Evolutionary conservation across 2,888 invertebrate species (phyloP).

Genomic region (Ochropacha duplaris): DNA sequence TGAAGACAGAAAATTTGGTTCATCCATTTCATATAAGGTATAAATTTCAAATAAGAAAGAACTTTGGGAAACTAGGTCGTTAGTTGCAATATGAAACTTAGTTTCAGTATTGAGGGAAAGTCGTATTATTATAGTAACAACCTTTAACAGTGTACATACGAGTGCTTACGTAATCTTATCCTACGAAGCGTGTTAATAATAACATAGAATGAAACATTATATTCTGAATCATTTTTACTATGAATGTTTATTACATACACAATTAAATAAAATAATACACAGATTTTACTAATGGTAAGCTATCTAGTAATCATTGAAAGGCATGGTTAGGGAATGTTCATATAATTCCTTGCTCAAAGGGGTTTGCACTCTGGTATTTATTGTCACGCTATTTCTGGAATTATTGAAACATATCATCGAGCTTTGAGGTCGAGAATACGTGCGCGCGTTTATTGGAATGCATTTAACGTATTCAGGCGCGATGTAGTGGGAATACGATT

Average conservation of each 20-base stretch:
- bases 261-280: too few relatives aligned
- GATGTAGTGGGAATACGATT: neutral
- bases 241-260: too few relatives aligned
- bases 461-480: constrained; percentile 8
- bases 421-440: constrained; percentile 25
- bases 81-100: neutral
- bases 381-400: constrained; percentile 27
- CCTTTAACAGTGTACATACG: neutral
- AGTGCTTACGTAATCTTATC: neutral
- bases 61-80: neutral
- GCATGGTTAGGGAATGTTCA: neutral
- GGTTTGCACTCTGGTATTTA: constrained; percentile 15
- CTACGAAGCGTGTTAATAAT: neutral
- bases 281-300: too few relatives aligned
- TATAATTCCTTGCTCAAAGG: neutral
- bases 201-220: too few relatives aligned
- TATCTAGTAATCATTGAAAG: too few relatives aligned
- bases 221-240: too few relatives aligned
- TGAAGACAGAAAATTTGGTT: neutral
- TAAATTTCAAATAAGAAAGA: too few relatives aligned
- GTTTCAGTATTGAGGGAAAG: neutral
- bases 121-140: neutral
- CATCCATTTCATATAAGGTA: neutral
- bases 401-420: constrained; percentile 28
- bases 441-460: constrained; percentile 23